phyloP scores from a whole-genome alignment of 2,113 vertebrate species.

The Mus pahari region DNA sequence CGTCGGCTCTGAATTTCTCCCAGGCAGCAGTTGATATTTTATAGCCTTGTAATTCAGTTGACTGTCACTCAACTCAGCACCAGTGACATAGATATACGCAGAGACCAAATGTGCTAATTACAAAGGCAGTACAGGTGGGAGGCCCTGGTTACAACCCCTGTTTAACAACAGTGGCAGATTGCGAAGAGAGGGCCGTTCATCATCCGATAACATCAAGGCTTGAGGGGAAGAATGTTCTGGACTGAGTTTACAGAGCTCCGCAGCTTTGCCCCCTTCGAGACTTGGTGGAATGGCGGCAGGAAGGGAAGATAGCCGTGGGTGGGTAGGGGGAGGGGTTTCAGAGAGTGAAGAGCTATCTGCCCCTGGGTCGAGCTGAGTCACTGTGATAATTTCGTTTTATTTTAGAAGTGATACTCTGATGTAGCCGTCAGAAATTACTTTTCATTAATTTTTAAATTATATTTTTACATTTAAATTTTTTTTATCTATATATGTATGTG shows the following conservation, averaged over 20 bases:
- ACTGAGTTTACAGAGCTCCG: not conserved
- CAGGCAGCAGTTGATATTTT: slow-evolving; percentile 72
- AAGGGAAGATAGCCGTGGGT: not conserved
- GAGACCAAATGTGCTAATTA: slow-evolving; percentile 66
- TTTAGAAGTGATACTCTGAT: slow-evolving; percentile 53
- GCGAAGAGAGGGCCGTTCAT: slow-evolving; percentile 42
- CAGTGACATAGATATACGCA: slow-evolving; percentile 62
- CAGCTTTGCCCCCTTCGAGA: not conserved
- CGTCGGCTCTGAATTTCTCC: slow-evolving; percentile 31
- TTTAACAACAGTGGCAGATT: slow-evolving; percentile 54
- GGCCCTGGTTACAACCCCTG: slow-evolving; percentile 32
- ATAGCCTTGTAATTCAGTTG: slow-evolving; percentile 76
- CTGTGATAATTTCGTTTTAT: slow-evolving; percentile 38
- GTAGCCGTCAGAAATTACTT: slow-evolving; percentile 27
- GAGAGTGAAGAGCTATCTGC: not conserved
- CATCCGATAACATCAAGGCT: slow-evolving; percentile 20
- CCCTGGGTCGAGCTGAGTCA: not conserved
- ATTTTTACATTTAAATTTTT: not conserved
- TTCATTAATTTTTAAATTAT: slow-evolving; percentile 25
- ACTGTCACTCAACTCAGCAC: slow-evolving; percentile 62
- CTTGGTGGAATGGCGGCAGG: not conserved
- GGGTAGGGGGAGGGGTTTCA: not conserved
- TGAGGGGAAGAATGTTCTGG: not conserved
- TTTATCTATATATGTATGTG: not conserved
- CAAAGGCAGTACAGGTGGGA: slow-evolving; percentile 56